Percentiles rank a stretch among this genome's conserved stretches.
These are phyloP conservation scores for Phymastichus coffea DNA, from an alignment of 1,140 invertebrate species.

Conservation along the genomic window DNA sequence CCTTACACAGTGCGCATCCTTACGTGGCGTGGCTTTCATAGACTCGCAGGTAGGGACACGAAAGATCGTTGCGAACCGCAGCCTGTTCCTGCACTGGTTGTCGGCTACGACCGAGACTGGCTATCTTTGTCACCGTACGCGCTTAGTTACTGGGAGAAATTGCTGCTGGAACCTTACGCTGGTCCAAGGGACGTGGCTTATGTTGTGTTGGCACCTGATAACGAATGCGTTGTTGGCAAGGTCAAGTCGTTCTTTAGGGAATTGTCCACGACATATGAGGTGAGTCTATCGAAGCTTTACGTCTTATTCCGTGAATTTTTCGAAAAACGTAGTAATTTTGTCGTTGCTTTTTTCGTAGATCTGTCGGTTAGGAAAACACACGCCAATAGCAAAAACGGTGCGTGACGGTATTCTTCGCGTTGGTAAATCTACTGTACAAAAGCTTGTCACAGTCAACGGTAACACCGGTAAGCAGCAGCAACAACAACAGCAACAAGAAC, in stretches of 20 bases:
- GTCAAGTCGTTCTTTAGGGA: conserved; percentile 90
- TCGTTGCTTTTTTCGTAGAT: no score
- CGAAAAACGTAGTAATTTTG: no score
- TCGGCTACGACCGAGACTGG: conserved; percentile 95
- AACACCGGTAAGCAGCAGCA: background rate
- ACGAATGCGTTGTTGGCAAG: conserved; percentile 76
- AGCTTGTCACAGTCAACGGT: conserved; percentile 41
- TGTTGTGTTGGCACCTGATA: conserved; percentile 90
- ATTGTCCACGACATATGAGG: conserved; percentile 88
- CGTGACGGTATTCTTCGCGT: conserved; percentile 89
- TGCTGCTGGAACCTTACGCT: conserved; percentile 91
- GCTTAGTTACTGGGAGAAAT: conserved; percentile 92
- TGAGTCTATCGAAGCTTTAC: conserved; percentile 39
- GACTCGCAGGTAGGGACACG: conserved; percentile 87
- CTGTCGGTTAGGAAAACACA: conserved; percentile 86
- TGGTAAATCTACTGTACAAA: conserved; percentile 65
- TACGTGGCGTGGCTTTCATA: conserved; percentile 96
- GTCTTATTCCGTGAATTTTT: background rate
- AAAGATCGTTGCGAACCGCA: conserved; percentile 95
- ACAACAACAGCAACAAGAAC: conserved; percentile 50
- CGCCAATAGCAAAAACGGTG: conserved; percentile 78
- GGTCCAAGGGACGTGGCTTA: conserved; percentile 92
- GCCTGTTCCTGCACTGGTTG: conserved; percentile 90
- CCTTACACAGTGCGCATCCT: conserved; percentile 82
- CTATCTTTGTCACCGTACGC: conserved; percentile 89